phyloP scores from a whole-genome alignment of 2,113 vertebrate genomes.

The Macaca nemestrina region DNA sequence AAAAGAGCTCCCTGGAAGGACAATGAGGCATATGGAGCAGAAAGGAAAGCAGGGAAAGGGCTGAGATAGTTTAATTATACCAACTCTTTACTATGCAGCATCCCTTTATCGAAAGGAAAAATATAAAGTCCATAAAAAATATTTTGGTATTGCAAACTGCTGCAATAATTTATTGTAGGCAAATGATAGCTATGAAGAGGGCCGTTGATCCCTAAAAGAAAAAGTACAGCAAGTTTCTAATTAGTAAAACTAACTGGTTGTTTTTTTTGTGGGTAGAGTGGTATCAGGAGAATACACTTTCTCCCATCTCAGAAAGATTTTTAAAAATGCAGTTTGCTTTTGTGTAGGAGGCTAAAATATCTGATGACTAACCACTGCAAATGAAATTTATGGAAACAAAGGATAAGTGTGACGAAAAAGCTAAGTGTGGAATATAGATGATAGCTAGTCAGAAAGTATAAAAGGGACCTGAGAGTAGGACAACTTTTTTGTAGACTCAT shows the following conservation, averaged over 20 bases:
- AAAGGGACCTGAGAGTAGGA: neutral
- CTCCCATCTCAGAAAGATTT: neutral
- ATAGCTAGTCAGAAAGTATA: neutral
- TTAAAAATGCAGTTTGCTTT: conserved; percentile 49
- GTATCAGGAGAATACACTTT: neutral
- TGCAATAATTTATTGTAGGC: conserved; percentile 84
- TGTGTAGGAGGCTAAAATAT: conserved; percentile 54
- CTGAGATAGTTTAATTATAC: neutral
- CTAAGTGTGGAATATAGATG: neutral
- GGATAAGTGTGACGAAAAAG: conserved; percentile 3
- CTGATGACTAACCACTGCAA: conserved; percentile 65
- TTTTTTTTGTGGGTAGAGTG: conserved; percentile 35
- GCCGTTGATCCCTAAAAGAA: neutral
- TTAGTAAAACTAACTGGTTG: conserved; percentile 50
- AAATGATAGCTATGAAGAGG: conserved; percentile 77
- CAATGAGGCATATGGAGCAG: neutral
- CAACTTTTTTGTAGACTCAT: neutral
- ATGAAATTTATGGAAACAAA: conserved; percentile 51
- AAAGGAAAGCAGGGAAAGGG: neutral
- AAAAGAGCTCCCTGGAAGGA: neutral
- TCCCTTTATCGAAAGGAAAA: conserved; percentile 51
- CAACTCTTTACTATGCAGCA: conserved; percentile 44
- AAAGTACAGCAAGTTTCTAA: conserved; percentile 46
- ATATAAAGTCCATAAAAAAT: conserved; percentile 76
- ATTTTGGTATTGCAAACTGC: conserved; percentile 82